Conservation (phyloP, 1,140 invertebrate species). For the Meloidogyne chitwoodi region DNA sequence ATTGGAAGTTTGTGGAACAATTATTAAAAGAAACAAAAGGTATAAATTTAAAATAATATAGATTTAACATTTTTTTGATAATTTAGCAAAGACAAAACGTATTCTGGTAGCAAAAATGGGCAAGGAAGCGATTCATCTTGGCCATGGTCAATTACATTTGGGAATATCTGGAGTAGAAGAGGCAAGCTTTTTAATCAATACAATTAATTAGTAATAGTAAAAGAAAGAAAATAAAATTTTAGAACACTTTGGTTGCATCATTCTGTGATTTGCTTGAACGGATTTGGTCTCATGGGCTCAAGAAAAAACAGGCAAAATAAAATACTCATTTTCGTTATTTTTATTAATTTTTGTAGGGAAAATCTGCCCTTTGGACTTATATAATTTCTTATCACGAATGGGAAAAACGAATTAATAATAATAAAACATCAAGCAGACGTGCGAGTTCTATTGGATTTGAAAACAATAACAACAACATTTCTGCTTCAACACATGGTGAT, state of each 20-base stretch:
- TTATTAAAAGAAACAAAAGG: slow-evolving; percentile 70
- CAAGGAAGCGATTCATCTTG: slow-evolving; percentile 80
- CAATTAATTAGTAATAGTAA: too few species aligned
- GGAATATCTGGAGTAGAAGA: slow-evolving; percentile 76
- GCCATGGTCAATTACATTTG: slow-evolving; percentile 69
- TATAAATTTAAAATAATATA: slow-evolving; percentile 55
- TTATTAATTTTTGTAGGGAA: slow-evolving; percentile 40
- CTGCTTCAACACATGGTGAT: not conserved
- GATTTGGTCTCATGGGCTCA: slow-evolving; percentile 93
- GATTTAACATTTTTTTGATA: not conserved
- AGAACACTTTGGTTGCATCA: slow-evolving; percentile 88
- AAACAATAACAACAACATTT: not conserved
- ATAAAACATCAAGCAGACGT: not conserved
- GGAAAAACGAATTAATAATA: slow-evolving; percentile 40
- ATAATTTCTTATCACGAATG: slow-evolving; percentile 50
- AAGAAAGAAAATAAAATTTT: not conserved
- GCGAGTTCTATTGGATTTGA: not conserved
- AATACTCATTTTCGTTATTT: not conserved
- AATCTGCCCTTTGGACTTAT: slow-evolving; percentile 56
- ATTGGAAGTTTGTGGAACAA: slow-evolving; percentile 96
- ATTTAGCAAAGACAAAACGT: slow-evolving; percentile 72
- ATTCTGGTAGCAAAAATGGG: slow-evolving; percentile 98
- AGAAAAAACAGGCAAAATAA: slow-evolving; percentile 74
- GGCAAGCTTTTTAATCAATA: not conserved
- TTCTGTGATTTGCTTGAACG: slow-evolving; percentile 93